phyloP scores from a whole-genome alignment of 2,797 vertebrate species.

The Knipowitschia caucasica region DNA sequence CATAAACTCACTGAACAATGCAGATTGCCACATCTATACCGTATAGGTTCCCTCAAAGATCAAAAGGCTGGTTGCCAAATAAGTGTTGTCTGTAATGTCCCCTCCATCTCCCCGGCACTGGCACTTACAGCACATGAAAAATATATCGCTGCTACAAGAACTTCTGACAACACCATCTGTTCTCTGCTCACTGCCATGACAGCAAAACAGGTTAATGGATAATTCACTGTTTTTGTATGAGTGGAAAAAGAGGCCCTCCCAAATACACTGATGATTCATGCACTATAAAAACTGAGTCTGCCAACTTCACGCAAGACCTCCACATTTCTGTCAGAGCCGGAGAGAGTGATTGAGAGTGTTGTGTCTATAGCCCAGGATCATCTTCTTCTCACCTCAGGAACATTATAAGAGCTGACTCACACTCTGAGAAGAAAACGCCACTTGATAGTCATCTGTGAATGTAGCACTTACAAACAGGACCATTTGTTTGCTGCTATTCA shows the following conservation, averaged over 20 bases:
- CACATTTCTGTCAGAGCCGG: slow-evolving; percentile 44
- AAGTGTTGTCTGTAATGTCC: slow-evolving; percentile 11
- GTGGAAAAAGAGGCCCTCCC: slow-evolving; percentile 29
- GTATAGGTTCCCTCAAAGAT: slow-evolving; percentile 1
- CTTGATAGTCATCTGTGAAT: slow-evolving; percentile 56
- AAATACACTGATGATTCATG: slow-evolving; percentile 48
- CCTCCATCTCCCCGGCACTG: slow-evolving; percentile 32
- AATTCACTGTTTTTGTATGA: slow-evolving; percentile 47
- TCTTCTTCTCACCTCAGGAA: slow-evolving; percentile 64
- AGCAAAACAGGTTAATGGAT: slow-evolving; percentile 56
- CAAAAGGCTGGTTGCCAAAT: slow-evolving; percentile 24
- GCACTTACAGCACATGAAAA: slow-evolving; percentile 60
- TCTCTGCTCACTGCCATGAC: slow-evolving; percentile 44
- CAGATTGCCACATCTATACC: slow-evolving; percentile 1
- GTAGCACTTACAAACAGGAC: slow-evolving; percentile 43
- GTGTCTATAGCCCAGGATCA: slow-evolving; percentile 47
- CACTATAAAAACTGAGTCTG: slow-evolving; percentile 37
- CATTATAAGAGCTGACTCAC: slow-evolving; percentile 54
- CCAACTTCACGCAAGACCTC: slow-evolving; percentile 37
- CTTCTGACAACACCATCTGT: slow-evolving; percentile 66
- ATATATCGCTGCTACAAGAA: slow-evolving; percentile 61
- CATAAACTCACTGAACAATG: neutral
- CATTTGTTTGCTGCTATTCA: slow-evolving; percentile 19
- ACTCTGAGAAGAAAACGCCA: slow-evolving; percentile 44
- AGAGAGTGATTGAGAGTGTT: slow-evolving; percentile 45